These are phyloP conservation scores for Yponomeuta malinellus DNA, from an alignment of 2,888 invertebrate species.

Conservation along the genomic window DNA sequence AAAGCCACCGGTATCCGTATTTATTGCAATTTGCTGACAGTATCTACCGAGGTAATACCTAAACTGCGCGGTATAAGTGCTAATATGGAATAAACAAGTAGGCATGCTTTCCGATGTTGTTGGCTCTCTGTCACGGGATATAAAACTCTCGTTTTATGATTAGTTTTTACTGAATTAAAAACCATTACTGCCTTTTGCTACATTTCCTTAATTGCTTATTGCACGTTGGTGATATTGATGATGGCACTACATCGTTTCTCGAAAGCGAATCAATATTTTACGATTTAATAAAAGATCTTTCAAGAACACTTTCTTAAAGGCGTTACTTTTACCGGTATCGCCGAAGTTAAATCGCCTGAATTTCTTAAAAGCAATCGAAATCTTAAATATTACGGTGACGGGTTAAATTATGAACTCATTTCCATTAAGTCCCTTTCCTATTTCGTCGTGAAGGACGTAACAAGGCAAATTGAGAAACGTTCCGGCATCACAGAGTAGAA, in stretches of 20 bases:
- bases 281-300: neutral
- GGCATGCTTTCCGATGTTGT: too few relatives aligned
- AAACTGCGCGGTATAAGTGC: neutral
- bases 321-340: neutral
- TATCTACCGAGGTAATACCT: neutral
- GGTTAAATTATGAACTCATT: neutral
- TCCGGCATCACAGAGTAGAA: neutral
- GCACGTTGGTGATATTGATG: neutral
- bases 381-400: neutral
- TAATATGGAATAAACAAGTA: neutral
- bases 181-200: neutral
- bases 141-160: neutral
- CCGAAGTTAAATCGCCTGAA: neutral
- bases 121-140: neutral
- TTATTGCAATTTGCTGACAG: too few relatives aligned
- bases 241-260: neutral
- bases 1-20: too few relatives aligned
- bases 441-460: neutral
- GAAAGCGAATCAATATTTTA: neutral
- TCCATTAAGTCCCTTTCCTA: neutral
- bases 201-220: neutral
- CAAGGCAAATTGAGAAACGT: neutral
- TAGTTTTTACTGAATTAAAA: constrained; percentile 1
- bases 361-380: neutral
- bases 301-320: neutral